Evolutionary conservation across 2,888 invertebrate species (phyloP).

Genomic region (Nezara viridula): DNA sequence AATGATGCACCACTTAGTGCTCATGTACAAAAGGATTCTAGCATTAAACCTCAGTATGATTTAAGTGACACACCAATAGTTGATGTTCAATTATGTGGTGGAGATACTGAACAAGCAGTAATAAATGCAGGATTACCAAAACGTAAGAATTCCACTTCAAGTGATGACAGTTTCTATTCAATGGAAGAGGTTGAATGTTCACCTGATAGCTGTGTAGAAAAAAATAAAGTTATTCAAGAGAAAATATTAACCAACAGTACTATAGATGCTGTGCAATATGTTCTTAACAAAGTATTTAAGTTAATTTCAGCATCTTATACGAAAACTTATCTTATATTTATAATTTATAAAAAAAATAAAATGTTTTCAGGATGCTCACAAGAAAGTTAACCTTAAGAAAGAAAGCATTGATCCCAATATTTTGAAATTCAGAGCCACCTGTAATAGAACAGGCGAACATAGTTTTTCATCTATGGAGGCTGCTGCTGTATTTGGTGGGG

Average conservation of each 20-base stretch:
- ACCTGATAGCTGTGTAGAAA: background rate
- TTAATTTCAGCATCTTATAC: background rate
- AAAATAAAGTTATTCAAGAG: background rate
- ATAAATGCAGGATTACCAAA: background rate
- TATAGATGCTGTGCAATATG: background rate
- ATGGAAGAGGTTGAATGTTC: constrained; percentile 31
- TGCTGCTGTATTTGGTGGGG: constrained; percentile 72
- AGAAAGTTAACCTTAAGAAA: background rate
- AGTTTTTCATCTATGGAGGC: constrained; percentile 73
- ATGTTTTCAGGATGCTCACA: background rate
- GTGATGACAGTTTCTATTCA: constrained; percentile 58
- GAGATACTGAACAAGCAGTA: constrained; percentile 54
- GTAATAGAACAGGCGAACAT: constrained; percentile 73
- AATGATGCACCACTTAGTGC: background rate
- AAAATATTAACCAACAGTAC: background rate
- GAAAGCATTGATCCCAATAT: constrained; percentile 65
- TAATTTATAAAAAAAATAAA: background rate
- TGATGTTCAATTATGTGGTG: too few species aligned
- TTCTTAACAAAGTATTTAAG: background rate
- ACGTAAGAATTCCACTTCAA: constrained; percentile 12
- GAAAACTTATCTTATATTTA: background rate
- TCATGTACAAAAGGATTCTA: background rate
- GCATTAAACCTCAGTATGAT: background rate
- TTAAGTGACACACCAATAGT: background rate
- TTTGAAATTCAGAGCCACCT: constrained; percentile 72